These are phyloP conservation scores for Anguilla megastoma DNA, from an alignment of 2,797 vertebrate genomes.

Conservation along the genomic window DNA sequence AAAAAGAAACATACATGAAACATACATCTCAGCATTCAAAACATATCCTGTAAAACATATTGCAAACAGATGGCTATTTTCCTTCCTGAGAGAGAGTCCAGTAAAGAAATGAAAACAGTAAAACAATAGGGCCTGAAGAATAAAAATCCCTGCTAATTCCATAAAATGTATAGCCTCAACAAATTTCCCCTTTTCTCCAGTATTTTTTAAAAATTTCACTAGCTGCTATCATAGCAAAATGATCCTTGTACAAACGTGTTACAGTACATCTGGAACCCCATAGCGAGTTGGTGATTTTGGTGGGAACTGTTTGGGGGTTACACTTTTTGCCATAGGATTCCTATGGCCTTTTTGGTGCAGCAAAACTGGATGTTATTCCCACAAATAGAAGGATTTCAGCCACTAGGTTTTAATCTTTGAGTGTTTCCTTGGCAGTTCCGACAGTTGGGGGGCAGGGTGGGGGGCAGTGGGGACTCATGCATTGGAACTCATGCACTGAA, in stretches of 20 bases:
- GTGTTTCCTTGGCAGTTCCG: background rate
- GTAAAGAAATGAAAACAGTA: background rate
- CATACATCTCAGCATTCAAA: background rate
- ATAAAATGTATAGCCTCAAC: background rate
- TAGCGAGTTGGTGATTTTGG: no score
- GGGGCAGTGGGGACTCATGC: constrained; percentile 31
- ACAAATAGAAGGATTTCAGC: background rate
- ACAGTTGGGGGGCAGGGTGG: background rate
- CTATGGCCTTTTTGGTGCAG: background rate
- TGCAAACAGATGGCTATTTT: background rate
- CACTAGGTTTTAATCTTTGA: background rate
- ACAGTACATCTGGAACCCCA: no score
- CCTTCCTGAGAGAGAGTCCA: background rate
- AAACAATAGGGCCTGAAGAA: background rate
- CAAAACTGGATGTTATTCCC: background rate
- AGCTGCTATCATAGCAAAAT: constrained; percentile 1
- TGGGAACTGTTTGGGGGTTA: background rate
- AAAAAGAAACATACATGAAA: no score
- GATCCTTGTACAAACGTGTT: background rate
- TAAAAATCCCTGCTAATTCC: no score
- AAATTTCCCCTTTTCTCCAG: background rate
- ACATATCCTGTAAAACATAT: background rate
- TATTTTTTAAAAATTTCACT: background rate
- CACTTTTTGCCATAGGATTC: background rate
- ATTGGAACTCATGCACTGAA: constrained; percentile 82